These are phyloP conservation scores for Drosophila phalerata DNA, from an alignment of 2,888 invertebrate species.

Conservation along the genomic window DNA sequence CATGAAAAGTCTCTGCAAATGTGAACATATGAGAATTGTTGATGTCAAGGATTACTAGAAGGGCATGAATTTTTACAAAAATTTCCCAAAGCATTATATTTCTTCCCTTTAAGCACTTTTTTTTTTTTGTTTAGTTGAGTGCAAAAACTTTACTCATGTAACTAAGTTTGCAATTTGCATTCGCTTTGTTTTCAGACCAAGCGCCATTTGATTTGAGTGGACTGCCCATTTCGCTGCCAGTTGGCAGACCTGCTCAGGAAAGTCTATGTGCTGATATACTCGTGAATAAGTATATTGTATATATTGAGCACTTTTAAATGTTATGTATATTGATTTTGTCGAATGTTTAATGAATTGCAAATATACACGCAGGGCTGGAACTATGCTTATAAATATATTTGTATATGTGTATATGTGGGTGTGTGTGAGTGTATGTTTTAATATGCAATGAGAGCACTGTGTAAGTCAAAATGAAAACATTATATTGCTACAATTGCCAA, in stretches of 20 bases:
- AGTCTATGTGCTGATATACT: conserved; percentile 10
- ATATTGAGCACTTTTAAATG: conserved; percentile 45
- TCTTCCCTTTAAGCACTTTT: neutral
- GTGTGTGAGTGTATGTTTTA: conserved; percentile 12
- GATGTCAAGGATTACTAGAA: conserved; percentile 18
- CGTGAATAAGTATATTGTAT: conserved; percentile 1
- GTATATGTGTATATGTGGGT: neutral
- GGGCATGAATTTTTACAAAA: neutral
- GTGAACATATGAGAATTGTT: conserved; percentile 11
- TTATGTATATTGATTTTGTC: conserved; percentile 63
- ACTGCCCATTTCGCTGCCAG: conserved; percentile 12
- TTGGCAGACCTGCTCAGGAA: conserved; percentile 6
- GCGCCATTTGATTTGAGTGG: conserved; percentile 8
- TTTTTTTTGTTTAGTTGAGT: neutral
- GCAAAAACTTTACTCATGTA: neutral
- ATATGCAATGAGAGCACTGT: conserved; percentile 13
- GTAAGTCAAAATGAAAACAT: conserved; percentile 24
- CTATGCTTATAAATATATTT: neutral
- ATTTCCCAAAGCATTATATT: neutral
- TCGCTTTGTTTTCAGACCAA: conserved; percentile 9
- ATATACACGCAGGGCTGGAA: conserved; percentile 18
- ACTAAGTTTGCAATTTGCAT: conserved; percentile 9
- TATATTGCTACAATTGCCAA: neutral
- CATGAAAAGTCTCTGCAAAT: conserved; percentile 7
- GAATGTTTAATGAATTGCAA: conserved; percentile 71